phyloP scores from a whole-genome alignment of 1,140 invertebrate genomes.

The Philopotamus ludificatus region DNA sequence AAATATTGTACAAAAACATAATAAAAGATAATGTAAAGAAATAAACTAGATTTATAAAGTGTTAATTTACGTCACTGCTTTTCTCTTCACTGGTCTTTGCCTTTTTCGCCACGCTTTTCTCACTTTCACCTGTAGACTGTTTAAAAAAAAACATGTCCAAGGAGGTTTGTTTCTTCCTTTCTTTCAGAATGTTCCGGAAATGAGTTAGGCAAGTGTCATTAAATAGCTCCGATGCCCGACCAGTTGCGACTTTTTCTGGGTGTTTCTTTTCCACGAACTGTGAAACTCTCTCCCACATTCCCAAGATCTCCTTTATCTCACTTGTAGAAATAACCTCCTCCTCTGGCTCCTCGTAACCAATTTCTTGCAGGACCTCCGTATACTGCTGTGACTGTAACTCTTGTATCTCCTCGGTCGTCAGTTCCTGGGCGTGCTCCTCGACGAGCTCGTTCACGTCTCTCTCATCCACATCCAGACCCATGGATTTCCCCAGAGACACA shows the following conservation, averaged over 20 bases:
- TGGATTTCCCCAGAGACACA: slow-evolving; percentile 43
- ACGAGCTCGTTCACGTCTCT: slow-evolving; percentile 38
- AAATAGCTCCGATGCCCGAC: neutral
- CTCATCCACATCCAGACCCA: too few species aligned
- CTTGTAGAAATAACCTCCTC: slow-evolving; percentile 14
- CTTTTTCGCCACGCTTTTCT: too few species aligned
- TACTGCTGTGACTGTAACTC: slow-evolving; percentile 14
- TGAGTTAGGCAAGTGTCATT: neutral
- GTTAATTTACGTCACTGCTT: too few species aligned
- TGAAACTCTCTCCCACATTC: slow-evolving; percentile 33
- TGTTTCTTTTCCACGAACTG: slow-evolving; percentile 34
- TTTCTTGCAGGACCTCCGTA: slow-evolving; percentile 10
- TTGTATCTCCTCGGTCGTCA: slow-evolving; percentile 30
- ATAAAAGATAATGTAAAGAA: too few species aligned
- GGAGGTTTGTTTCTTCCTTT: neutral
- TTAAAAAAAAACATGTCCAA: too few species aligned
- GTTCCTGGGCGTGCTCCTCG: slow-evolving; percentile 36
- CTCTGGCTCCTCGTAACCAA: slow-evolving; percentile 16
- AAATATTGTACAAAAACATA: too few species aligned
- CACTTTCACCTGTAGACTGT: too few species aligned
- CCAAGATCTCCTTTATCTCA: slow-evolving; percentile 28
- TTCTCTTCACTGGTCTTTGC: too few species aligned
- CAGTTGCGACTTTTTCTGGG: slow-evolving; percentile 26
- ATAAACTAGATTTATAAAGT: too few species aligned
- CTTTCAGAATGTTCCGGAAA: neutral